phyloP scores from a whole-genome alignment of 2,888 invertebrate species.

The Trichopoda pennipes region DNA sequence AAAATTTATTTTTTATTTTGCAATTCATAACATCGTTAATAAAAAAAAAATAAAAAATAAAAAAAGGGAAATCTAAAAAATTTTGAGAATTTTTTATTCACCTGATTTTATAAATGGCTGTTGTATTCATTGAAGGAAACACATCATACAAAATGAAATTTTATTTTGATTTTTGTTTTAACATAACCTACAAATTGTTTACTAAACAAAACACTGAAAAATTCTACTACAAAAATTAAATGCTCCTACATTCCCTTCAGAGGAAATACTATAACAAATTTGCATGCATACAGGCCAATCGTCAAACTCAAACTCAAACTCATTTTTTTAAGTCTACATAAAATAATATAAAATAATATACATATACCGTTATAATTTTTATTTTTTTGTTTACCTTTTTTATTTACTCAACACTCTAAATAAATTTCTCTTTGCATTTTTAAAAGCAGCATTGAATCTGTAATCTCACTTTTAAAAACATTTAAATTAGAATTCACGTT shows the following conservation, averaged over 20 bases:
- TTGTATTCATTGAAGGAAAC: conserved; percentile 7
- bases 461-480: no score
- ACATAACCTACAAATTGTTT: conserved; percentile 61
- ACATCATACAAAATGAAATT: conserved; percentile 74
- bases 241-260: background rate
- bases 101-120: background rate
- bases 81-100: conserved; percentile 34
- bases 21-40: conserved; percentile 48
- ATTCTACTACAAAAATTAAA: conserved; percentile 53
- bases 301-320: conserved; percentile 14
- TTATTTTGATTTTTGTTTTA: conserved; percentile 77
- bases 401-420: background rate
- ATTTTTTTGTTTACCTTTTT: background rate
- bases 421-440: no score
- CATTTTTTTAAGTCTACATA: background rate
- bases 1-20: conserved; percentile 55
- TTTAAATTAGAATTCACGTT: no score
- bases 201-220: conserved; percentile 11
- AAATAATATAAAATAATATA: conserved; percentile 2
- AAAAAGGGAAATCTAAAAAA: conserved; percentile 27
- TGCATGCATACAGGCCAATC: conserved; percentile 17
- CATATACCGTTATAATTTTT: background rate
- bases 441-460: no score
- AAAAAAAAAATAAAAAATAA: background rate
- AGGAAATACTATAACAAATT: conserved; percentile 23